Conservation (phyloP, 2,113 vertebrate species). For the Ceyx margarethae region DNA sequence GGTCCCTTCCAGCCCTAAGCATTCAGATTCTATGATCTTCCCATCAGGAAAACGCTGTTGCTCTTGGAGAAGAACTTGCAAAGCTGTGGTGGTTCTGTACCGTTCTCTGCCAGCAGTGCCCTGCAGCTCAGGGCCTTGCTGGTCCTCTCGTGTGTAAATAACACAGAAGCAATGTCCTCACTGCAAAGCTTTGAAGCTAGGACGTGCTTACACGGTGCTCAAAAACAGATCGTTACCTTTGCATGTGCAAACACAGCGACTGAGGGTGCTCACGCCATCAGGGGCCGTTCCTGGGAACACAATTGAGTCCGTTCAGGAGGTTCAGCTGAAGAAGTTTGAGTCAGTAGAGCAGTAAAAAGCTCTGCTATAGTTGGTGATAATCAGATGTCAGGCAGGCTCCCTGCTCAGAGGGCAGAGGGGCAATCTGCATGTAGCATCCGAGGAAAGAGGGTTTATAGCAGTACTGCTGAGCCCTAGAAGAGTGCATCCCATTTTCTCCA, state of each 20-base stretch:
- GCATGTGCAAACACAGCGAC: background rate
- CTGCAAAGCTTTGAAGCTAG: background rate
- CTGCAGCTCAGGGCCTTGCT: background rate
- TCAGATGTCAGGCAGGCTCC: background rate
- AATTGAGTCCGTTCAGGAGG: background rate
- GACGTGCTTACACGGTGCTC: background rate
- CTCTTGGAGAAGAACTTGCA: background rate
- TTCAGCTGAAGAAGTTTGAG: background rate
- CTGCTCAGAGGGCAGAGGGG: background rate
- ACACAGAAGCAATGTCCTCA: background rate
- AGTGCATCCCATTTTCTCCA: background rate
- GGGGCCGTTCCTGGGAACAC: background rate
- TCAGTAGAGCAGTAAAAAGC: background rate
- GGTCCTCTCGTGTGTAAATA: background rate
- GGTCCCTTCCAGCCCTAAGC: too few relatives aligned
- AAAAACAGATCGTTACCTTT: background rate
- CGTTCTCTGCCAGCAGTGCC: background rate
- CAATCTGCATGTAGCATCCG: rapidly evolving
- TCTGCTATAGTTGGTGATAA: background rate
- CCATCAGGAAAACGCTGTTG: rapidly evolving
- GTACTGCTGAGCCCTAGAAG: background rate
- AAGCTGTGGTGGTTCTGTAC: background rate
- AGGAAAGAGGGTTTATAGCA: background rate
- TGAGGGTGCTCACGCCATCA: background rate
- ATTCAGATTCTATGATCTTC: background rate